Evolutionary conservation across 2,113 vertebrate genomes (phyloP).

Genomic region (Myrmecophaga tridactyla): DNA sequence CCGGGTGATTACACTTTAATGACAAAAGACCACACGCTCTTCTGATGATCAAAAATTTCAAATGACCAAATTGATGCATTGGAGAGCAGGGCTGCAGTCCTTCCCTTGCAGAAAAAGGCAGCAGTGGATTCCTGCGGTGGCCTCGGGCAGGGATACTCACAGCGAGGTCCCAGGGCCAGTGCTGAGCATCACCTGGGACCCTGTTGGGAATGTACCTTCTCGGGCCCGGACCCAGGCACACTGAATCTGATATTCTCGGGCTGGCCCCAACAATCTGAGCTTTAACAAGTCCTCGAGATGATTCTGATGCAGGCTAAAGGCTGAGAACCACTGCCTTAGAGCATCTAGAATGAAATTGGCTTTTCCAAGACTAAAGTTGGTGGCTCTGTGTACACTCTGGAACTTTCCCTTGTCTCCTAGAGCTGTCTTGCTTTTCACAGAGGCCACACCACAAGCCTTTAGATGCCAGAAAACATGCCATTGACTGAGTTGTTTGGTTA

Average conservation of each 20-base stretch:
- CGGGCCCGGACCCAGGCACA: background rate
- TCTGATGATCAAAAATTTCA: conserved; percentile 39
- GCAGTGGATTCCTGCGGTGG: background rate
- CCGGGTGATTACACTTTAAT: conserved; percentile 64
- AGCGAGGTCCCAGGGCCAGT: background rate
- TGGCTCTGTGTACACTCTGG: fast-evolving
- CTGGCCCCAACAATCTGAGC: background rate
- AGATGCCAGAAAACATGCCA: background rate
- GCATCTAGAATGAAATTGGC: background rate
- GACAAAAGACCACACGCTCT: conserved; percentile 54
- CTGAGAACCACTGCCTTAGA: background rate
- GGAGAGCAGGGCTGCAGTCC: background rate
- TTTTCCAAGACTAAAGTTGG: background rate
- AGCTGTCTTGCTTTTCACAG: fast-evolving
- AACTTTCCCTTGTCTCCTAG: background rate
- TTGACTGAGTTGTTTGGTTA: background rate
- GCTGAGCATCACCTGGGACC: background rate
- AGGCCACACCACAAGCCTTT: background rate
- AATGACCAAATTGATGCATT: background rate
- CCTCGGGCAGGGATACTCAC: too few relatives aligned
- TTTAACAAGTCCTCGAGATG: background rate
- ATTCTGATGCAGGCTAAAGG: too few relatives aligned
- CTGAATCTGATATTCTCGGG: background rate
- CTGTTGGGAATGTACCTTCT: background rate
- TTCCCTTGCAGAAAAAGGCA: background rate